These are phyloP conservation scores for Masnerella sp. DNA, from an alignment of 2,888 invertebrate genomes.

Conservation along the genomic window DNA sequence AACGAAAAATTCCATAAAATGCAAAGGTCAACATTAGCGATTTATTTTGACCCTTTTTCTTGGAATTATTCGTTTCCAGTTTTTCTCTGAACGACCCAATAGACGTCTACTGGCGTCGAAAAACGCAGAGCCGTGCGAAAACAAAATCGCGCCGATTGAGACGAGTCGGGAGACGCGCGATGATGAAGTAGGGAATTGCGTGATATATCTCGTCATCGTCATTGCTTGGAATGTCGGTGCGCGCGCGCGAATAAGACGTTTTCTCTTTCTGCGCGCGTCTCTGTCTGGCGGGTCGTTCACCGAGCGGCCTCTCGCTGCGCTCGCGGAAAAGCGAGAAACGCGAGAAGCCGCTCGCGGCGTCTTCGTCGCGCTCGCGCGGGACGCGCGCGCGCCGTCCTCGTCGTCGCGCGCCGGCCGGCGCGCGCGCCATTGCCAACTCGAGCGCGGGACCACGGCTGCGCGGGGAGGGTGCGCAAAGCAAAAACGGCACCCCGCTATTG, in stretches of 20 bases:
- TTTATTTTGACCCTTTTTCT: too few species aligned
- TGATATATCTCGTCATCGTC: conserved; percentile 60
- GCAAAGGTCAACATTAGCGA: too few species aligned
- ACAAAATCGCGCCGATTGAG: conserved; percentile 49
- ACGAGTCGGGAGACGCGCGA: conserved; percentile 45
- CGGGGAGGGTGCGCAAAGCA: too few species aligned
- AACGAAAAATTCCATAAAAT: too few species aligned
- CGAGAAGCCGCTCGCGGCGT: conserved; percentile 28
- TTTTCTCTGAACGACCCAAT: too few species aligned
- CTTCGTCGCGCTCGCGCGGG: conserved; percentile 1
- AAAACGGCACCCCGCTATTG: too few species aligned
- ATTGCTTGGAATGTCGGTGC: conserved; percentile 55
- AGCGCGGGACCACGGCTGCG: too few species aligned
- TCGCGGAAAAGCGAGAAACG: conserved; percentile 54
- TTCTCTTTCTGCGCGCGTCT: conserved; percentile 50
- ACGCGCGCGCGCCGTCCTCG: background rate
- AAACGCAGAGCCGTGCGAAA: conserved; percentile 8
- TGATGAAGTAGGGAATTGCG: conserved; percentile 54
- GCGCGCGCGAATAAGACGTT: conserved; percentile 51
- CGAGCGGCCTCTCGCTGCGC: conserved; percentile 50
- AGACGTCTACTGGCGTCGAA: conserved; percentile 6
- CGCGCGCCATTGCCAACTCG: too few species aligned
- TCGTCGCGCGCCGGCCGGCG: too few species aligned
- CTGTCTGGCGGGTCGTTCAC: conserved; percentile 58
- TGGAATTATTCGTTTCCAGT: too few species aligned